phyloP scores from a whole-genome alignment of 2,113 vertebrate species.

The Sebastes fasciatus region DNA sequence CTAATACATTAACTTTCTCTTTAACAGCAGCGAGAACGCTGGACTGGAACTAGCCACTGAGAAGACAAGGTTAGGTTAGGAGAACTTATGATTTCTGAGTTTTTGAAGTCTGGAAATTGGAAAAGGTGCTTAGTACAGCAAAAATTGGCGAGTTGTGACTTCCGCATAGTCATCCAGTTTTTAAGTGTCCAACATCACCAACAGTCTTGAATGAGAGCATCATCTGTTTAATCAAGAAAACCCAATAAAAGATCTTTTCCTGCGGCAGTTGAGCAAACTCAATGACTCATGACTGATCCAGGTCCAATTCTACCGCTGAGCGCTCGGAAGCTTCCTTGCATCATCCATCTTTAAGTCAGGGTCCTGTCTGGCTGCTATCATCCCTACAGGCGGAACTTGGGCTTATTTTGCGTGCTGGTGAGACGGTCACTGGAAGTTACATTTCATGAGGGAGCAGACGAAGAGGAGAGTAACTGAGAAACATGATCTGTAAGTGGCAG shows the following conservation, averaged over 20 bases:
- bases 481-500: not conserved
- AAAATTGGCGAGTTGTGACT: constrained; percentile 6
- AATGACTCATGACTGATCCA: constrained; percentile 16
- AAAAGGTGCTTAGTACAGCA: constrained; percentile 11
- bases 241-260: constrained; percentile 32
- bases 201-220: constrained; percentile 27
- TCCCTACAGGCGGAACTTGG: not conserved
- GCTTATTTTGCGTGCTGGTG: not conserved
- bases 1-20: not conserved
- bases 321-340: not conserved
- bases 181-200: not conserved
- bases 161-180: constrained; percentile 14
- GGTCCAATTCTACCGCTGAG: constrained; percentile 14
- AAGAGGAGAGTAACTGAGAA: not conserved
- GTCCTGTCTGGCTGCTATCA: not conserved
- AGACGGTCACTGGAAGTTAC: not conserved
- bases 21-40: not conserved
- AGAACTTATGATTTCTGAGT: not conserved
- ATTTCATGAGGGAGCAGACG: not conserved
- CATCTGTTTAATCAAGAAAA: constrained; percentile 41
- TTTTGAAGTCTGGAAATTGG: not conserved
- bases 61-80: not conserved
- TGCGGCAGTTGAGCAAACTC: constrained; percentile 24
- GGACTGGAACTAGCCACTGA: not conserved
- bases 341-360: constrained; percentile 20